Evolutionary conservation across 92 coral and sea anemone species (phyloP), one percentile per base, ranked within the genome.

Genomic region (Epizoanthus rinbou): DNA sequence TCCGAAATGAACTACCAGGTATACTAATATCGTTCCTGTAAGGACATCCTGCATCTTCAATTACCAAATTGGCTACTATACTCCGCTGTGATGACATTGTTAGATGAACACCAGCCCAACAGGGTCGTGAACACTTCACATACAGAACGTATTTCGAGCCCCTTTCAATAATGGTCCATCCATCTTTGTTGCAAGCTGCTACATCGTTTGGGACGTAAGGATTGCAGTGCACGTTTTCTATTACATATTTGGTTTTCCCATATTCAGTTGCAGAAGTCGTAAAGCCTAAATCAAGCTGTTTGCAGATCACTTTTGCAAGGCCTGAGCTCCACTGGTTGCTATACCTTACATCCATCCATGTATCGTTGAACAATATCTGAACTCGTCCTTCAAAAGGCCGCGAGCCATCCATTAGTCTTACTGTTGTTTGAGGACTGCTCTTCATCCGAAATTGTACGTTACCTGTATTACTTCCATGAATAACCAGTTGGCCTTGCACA

Each of bases 311-410:
- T n/a, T 22, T 86, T 19, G 59, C 87, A 67, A 86, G 85, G 3
- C 3, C 45, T 6, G 68, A 35, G 57, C 57, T 53, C n/a, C 52
- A 57, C 19, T 72, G 53, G 75, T 75, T 15, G 0, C 75, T 58
- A 33, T 41, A 37, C 24, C 87, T 86, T 74, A 86, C 18, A 13
- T 87, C 80, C 84, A 69, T 53, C 92, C 92, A 89, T 0, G 85
- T 86, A 43, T 69, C 37, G 43, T 89, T 89, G 0, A 50, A 35
- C 57, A 23, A 52, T 43, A 86, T 39, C 57, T 89, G 90, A 10
- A 89, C 39, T 24, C 83, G 64, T 2, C 92, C 90, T n/a, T 74
- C 82, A 85, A 87, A 89, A n/a, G 87, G 81, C 23, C 90, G 85
- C 28, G 69, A 57, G 8, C 92, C 90, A 14, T 82, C 78, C 16